Percentiles rank a stretch among this genome's conserved stretches.
phyloP scores from a whole-genome alignment of 2,113 vertebrate species.

The Melanotaenia duboulayi region DNA sequence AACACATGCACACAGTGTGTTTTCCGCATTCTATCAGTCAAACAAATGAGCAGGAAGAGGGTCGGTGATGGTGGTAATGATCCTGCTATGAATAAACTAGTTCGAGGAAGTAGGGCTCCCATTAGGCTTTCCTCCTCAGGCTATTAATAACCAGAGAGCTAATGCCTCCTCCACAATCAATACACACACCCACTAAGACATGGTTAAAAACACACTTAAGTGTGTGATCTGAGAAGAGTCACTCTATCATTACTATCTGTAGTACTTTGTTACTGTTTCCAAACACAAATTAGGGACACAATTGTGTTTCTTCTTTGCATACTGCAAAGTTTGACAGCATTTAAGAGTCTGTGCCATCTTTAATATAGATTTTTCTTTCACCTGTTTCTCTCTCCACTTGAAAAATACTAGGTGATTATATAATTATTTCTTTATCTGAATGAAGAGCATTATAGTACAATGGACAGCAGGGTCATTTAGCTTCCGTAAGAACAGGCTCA shows the following conservation, averaged over 20 bases:
- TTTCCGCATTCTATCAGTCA: constrained; percentile 34
- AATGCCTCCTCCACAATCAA: constrained; percentile 69
- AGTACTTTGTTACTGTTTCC: constrained; percentile 10
- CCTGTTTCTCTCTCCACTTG: too few species aligned
- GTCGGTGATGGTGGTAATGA: constrained; percentile 73
- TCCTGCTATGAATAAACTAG: constrained; percentile 76
- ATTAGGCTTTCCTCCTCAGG: constrained; percentile 66
- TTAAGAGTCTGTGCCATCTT: too few species aligned
- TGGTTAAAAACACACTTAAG: constrained; percentile 53
- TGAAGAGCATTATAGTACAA: too few species aligned
- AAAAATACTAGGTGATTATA: too few species aligned
- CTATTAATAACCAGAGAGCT: constrained; percentile 75
- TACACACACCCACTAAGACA: constrained; percentile 48
- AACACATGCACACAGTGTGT: not conserved
- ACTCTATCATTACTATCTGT: constrained; percentile 8
- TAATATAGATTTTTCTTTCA: too few species aligned
- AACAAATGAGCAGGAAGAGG: constrained; percentile 58
- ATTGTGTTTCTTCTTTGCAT: not conserved
- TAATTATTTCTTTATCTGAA: too few species aligned
- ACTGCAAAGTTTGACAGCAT: not conserved
- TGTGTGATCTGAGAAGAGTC: constrained; percentile 40
- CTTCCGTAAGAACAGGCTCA: too few species aligned
- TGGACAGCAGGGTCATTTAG: not conserved
- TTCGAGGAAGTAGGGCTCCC: constrained; percentile 71
- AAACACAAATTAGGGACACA: constrained; percentile 1